Base-by-base conservation (phyloP, 2,888 invertebrate species). In the Operophtera brumata region DNA sequence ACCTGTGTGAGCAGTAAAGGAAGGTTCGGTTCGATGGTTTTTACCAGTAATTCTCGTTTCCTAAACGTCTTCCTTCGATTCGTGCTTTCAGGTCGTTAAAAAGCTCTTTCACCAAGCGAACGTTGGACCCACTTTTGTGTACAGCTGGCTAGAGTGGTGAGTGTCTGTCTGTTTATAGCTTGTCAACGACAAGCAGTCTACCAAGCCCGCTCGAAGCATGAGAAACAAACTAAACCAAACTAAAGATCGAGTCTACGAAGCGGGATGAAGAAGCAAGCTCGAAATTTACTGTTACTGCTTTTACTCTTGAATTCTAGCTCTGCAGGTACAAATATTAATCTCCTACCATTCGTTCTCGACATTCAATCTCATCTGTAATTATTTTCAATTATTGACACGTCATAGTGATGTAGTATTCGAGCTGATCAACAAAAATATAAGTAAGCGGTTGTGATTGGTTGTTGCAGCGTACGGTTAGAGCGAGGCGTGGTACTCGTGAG, bases 201-300 rank as follows among this genome's bases (percentile, higher is more conserved):
- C 71, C 59, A 79, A 81, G 79, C 73, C 70, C 74, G 75, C 72
- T 71, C 72, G 67, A 83, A 82, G 84, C 82, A 70, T 75, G 69
- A 76, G 68, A 70, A 70, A 75, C 68, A 70, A 70, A 75, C 70
- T 75, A 77, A 74, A 71, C 72, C 67, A 70, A 73, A 75, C 77
- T 74, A 77, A 77, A 72, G 65, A 39, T 43, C 57, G 52, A 73
- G 64, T 76, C 82, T 84, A 86, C 76, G 49, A 86, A 84, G 86
- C 85, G 71, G 71, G 69, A 73, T 81, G 78, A 71, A 74, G 61
- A 86, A 83, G 82, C 82, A 76, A 81, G 80, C 80, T 79, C 73
- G 66, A 74, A 70, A 64, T 63, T 61, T 69, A 69, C 66, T 63
- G 61, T 64, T 64, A 61, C 64, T 65, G 65, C 64, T 61, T 57